phyloP scores from a whole-genome alignment of 2,888 invertebrate genomes.

The Heliconius erato region DNA sequence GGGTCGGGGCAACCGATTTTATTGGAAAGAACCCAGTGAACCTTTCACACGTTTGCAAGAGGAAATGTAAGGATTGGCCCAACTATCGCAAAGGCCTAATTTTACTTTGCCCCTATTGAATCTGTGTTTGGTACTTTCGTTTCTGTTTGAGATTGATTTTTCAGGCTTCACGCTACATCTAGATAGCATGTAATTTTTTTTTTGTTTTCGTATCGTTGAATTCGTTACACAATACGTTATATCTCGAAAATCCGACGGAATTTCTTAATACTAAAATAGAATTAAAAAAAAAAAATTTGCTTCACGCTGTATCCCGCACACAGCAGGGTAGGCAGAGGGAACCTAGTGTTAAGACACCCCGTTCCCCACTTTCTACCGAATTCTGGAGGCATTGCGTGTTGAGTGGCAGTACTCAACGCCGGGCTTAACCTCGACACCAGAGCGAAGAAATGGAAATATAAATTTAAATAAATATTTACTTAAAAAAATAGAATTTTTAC shows the following conservation, averaged over 20 bases:
- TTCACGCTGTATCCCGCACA: too few species aligned
- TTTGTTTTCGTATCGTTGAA: neutral
- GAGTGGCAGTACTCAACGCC: too few species aligned
- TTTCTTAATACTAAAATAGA: neutral
- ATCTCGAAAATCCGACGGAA: neutral
- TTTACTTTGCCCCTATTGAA: conserved; percentile 21
- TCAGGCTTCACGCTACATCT: neutral
- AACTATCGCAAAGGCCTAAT: conserved; percentile 30
- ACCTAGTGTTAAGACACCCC: too few species aligned
- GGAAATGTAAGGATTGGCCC: conserved; percentile 53
- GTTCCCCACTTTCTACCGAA: too few species aligned
- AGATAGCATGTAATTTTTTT: too few species aligned
- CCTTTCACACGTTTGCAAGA: conserved; percentile 50
- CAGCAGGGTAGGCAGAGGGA: too few species aligned
- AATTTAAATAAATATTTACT: too few species aligned
- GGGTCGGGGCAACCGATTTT: conserved; percentile 37
- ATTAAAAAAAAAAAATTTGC: too few species aligned
- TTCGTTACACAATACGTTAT: neutral
- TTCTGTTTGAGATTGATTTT: neutral
- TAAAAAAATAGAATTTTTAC: too few species aligned
- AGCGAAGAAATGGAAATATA: too few species aligned
- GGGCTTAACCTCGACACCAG: too few species aligned
- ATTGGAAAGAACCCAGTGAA: conserved; percentile 47
- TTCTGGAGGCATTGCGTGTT: too few species aligned
- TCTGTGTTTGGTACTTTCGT: conserved; percentile 5